Percentiles rank a stretch among this genome's conserved stretches.
These are phyloP conservation scores for Actinernus sp. DNA, from an alignment of 92 coral and sea anemone species.

Conservation along the genomic window DNA sequence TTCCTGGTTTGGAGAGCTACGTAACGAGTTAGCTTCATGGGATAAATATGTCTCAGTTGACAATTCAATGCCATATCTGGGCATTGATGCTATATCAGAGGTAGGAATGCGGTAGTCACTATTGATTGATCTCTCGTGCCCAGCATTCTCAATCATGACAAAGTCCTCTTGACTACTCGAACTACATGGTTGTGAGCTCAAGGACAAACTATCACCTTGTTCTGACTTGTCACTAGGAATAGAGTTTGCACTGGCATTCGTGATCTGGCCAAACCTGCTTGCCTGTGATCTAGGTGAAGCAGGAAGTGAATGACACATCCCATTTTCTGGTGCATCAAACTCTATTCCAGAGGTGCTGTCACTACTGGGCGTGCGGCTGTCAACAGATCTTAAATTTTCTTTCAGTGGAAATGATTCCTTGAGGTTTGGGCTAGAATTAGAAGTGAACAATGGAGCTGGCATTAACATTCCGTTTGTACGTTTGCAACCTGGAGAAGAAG, in stretches of 20 bases:
- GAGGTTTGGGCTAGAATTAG: slow-evolving; percentile 65
- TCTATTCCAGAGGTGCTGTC: slow-evolving; percentile 11
- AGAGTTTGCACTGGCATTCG: background rate
- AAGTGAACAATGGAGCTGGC: slow-evolving; percentile 3
- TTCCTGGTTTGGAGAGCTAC: background rate
- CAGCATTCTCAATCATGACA: background rate
- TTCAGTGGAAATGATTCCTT: slow-evolving; percentile 4
- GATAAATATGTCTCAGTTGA: background rate
- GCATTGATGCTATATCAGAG: background rate
- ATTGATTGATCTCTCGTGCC: no score
- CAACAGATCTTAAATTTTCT: background rate
- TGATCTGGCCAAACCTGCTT: slow-evolving; percentile 3
- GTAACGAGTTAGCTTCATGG: background rate
- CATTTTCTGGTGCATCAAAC: slow-evolving; percentile 1
- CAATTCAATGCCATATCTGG: background rate
- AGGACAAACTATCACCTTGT: slow-evolving; percentile 14
- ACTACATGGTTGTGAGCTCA: slow-evolving; percentile 30
- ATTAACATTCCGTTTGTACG: slow-evolving; percentile 6
- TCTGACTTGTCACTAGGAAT: background rate
- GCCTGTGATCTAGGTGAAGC: slow-evolving; percentile 45
- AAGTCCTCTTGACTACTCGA: slow-evolving; percentile 52
- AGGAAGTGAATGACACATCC: slow-evolving; percentile 52
- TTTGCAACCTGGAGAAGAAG: slow-evolving; percentile 28
- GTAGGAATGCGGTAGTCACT: background rate
- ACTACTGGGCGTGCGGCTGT: background rate